phyloP scores from a whole-genome alignment of 2,797 vertebrate species.

The Schizopygopsis pylzovi region DNA sequence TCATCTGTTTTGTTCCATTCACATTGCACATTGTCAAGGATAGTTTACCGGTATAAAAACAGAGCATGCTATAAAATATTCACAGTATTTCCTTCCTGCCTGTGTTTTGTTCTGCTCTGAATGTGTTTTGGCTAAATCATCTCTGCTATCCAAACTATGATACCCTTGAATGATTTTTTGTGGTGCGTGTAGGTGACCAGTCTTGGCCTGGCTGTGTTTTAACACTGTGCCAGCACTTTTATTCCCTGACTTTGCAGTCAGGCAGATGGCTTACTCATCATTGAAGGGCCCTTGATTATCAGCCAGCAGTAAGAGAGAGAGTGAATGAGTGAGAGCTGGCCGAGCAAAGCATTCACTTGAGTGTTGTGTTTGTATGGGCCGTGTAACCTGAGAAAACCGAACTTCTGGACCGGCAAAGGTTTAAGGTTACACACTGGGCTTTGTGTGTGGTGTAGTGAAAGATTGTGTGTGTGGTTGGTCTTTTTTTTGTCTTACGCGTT shows the following conservation, averaged over 20 bases:
- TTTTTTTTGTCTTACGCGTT: background rate
- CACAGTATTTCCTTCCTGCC: background rate
- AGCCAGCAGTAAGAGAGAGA: conserved; percentile 10
- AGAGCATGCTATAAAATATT: background rate
- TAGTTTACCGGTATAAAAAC: conserved; percentile 1
- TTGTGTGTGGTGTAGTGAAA: conserved; percentile 23
- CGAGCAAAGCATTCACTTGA: conserved; percentile 28
- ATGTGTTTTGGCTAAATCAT: conserved; percentile 9
- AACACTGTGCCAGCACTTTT: conserved; percentile 14
- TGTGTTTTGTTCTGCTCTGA: background rate
- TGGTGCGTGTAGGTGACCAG: background rate
- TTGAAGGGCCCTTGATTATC: conserved; percentile 21
- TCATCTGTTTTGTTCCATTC: background rate
- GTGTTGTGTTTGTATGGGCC: conserved; percentile 20
- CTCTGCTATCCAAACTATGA: background rate
- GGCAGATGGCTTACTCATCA: conserved; percentile 40
- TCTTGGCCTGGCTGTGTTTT: background rate
- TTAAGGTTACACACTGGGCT: conserved; percentile 13
- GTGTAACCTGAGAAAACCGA: conserved; percentile 50
- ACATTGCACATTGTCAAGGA: background rate
- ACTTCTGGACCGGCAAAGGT: conserved; percentile 30
- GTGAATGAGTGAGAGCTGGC: conserved; percentile 27
- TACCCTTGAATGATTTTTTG: background rate
- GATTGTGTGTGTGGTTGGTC: conserved; percentile 10
- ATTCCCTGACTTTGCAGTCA: conserved; percentile 27